Evolutionary conservation across 2,113 vertebrate genomes (phyloP).

Genomic region (Circaetus gallicus): DNA sequence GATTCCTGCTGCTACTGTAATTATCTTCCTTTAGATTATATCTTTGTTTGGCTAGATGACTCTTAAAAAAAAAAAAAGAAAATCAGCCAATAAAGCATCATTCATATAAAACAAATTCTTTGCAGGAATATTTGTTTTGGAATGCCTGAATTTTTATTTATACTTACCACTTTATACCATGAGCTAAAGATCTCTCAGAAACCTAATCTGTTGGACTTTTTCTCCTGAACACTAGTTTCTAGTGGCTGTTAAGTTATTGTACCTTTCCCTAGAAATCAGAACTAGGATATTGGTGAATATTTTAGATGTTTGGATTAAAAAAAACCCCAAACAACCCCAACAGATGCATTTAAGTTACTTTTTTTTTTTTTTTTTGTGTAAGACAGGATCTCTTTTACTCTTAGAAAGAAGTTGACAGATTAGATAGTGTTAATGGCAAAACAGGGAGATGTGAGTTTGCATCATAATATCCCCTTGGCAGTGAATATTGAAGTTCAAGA

Average conservation of each 20-base stretch:
- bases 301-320: not conserved
- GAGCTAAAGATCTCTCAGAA: not conserved
- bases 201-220: not conserved
- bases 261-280: not conserved
- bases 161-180: not conserved
- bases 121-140: not conserved
- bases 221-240: not conserved
- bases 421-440: not conserved
- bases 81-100: not conserved
- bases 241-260: not conserved
- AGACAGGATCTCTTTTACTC: not conserved
- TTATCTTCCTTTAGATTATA: conserved; percentile 5
- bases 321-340: not conserved
- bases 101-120: not conserved
- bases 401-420: not conserved
- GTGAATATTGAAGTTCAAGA: not conserved
- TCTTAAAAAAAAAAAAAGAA: not conserved
- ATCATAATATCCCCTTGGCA: not conserved
- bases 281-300: not conserved
- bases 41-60: conserved; percentile 8
- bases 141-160: not conserved
- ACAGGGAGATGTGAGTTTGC: not conserved
- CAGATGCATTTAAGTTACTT: not conserved
- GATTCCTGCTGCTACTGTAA: not conserved
- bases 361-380: not conserved